These are phyloP conservation scores for Acanthurus lineatus DNA, from an alignment of 2,797 vertebrate genomes.

Conservation along the genomic window DNA sequence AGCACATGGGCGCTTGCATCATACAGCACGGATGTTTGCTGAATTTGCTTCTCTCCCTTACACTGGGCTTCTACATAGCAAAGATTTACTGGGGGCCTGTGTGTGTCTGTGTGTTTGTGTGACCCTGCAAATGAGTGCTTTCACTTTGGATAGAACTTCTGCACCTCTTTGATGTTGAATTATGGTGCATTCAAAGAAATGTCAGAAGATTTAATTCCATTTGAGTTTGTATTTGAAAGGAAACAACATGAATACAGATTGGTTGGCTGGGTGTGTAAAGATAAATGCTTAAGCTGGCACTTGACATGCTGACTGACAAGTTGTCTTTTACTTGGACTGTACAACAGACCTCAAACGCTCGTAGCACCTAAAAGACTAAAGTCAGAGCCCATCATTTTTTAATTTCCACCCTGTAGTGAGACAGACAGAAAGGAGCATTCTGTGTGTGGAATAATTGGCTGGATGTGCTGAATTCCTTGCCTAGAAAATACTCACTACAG, in stretches of 20 bases:
- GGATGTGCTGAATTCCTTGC: slow-evolving; percentile 1
- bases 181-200: slow-evolving; percentile 49
- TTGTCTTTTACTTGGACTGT: slow-evolving; percentile 34
- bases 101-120: slow-evolving; percentile 8
- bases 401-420: slow-evolving; percentile 27
- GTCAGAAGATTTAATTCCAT: slow-evolving; percentile 40
- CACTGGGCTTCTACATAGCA: not conserved
- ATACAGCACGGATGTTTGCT: slow-evolving; percentile 26
- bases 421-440: not conserved
- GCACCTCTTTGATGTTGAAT: slow-evolving; percentile 57
- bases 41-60: slow-evolving; percentile 31
- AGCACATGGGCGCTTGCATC: slow-evolving; percentile 32
- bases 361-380: slow-evolving; percentile 37
- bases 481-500: not conserved
- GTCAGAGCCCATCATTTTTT: slow-evolving; percentile 34
- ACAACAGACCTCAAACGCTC: slow-evolving; percentile 35
- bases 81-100: slow-evolving; percentile 17
- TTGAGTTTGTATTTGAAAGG: slow-evolving; percentile 24
- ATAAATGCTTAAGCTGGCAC: slow-evolving; percentile 58
- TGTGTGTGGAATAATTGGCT: slow-evolving; percentile 5
- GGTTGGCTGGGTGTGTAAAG: slow-evolving; percentile 37
- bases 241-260: slow-evolving; percentile 33
- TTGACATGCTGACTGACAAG: slow-evolving; percentile 55
- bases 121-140: slow-evolving; percentile 13
- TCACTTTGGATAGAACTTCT: slow-evolving; percentile 4